Evolutionary conservation across 2,888 invertebrate species (phyloP).

Genomic region (Idaea aversata): DNA sequence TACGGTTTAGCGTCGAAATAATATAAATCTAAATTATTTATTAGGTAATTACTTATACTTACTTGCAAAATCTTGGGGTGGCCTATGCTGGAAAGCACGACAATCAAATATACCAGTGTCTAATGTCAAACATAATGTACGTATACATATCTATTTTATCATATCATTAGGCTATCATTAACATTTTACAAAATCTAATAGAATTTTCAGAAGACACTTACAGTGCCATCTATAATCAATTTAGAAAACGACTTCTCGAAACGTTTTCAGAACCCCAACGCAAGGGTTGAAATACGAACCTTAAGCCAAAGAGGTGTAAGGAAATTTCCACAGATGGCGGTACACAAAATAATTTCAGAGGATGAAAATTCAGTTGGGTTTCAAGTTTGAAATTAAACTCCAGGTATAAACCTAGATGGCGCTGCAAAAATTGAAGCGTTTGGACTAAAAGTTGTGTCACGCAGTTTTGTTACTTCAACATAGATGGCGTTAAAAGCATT

Average conservation of each 20-base stretch:
- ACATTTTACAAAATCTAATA: no score
- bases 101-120: no score
- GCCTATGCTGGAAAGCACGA: no score
- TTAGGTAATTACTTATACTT: no score
- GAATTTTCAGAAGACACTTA: neutral
- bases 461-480: neutral
- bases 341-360: neutral
- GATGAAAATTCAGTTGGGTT: neutral
- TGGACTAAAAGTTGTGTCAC: no score
- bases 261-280: neutral
- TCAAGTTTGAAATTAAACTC: neutral
- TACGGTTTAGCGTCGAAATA: no score
- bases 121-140: no score
- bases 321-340: neutral
- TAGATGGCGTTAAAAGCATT: conserved; percentile 18
- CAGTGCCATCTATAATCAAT: neutral
- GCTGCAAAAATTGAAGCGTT: neutral
- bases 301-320: neutral
- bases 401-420: conserved; percentile 8
- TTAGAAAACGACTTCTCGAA: neutral
- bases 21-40: no score
- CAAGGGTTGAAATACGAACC: neutral
- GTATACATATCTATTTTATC: no score
- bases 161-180: no score
- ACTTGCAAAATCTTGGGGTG: no score